Evolutionary conservation across 2,113 vertebrate genomes (phyloP), one percentile per base, ranked within the genome.

Genomic region (Stegostoma tigrinum): DNA sequence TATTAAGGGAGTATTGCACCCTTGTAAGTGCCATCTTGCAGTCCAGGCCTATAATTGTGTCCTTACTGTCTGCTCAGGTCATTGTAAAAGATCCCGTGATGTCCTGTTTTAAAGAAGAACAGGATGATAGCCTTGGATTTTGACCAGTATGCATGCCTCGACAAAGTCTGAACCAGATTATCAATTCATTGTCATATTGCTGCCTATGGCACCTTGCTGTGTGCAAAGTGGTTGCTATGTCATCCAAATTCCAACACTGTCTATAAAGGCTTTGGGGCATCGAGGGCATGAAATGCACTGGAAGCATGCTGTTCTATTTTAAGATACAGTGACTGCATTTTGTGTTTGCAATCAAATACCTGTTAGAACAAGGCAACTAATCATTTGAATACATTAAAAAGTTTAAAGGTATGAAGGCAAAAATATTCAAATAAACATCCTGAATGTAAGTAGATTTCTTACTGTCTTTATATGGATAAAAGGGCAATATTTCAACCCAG

Each of bases 401-500:
- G 14, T 93, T 38, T 38, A 61, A 93, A n/a, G 34, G 8, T 23
- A 66, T 42, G 89, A 38, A 66, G 3, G 52, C 27, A 90, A 10
- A 89, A 52, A 23, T 15, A 55, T 15, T 93, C 61, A 21, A 66
- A 61, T 38, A 23, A 66, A 38, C 89, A 91, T 66, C 38, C 38
- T 10, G 19, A 72, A 52, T 30, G 8, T 95, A 52, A 72, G 15
- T 5, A 52, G 72, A 48, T 48, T 30, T 45, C 94, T 95, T 95
- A 95, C 94, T 72, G 94, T 95, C 68, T 95, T 70, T 72, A 72
- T 95, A 95, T 75, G 94, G 94, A 72, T 0, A 95, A 72, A 95
- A 95, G 7, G 94, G 12, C 1, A 34, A 0, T 0, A 91, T n/a
- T 93, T 94, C 0, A 0, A 66, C 96, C 98, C 98, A 98, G 30